Base-by-base conservation (phyloP, 1,140 invertebrate genomes). In the Palaemon carinicauda region DNA sequence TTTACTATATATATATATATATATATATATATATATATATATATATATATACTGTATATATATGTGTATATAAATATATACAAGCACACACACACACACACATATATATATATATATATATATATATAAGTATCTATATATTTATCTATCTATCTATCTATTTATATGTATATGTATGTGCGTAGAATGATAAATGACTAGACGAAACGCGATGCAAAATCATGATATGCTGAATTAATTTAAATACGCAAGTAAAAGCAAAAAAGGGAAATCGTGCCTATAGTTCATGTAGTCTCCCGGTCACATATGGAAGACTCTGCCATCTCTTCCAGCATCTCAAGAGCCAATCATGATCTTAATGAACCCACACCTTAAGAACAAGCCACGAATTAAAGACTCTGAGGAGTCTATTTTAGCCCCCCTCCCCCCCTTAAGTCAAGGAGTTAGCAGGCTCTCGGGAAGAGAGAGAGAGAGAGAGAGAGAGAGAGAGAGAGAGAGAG, bases 311-410 rank as follows among this genome's bases (percentile, higher is more conserved):
- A 33, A 27, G 4, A n/a, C 12, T n/a, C 19, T 17, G 19, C 69
- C 33, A 5, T 29, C 69, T 73, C n/a, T 73, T 31, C 1, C 17
- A 74, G 41, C 71, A 31, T 31, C 7, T 52, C 41, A 7, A 31
- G 24, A n/a, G 19, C 41, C 80, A 50, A 71, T 71, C 33, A n/a
- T 24, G 17, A 19, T 65, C n/a, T 71, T 65, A 24, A 81, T 71
- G 80, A 81, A 51, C 17, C n/a, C 19, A 41, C 33, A 41, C 19
- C n/a, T 69, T 14, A 41, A 81, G 80, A 41, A 71, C 41, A 31
- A 31, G 71, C 56, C 27, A 27, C 31, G 80, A 81, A 69, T 81
- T 81, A 81, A 81, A 24, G 41, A 21, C 41, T 80, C 79, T 52
- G 10, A 19, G 29, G 31, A 81, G 19, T 69, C 65, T 21, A 81